phyloP scores from a whole-genome alignment of 2,113 vertebrate genomes.

The Aegotheles bennettii region DNA sequence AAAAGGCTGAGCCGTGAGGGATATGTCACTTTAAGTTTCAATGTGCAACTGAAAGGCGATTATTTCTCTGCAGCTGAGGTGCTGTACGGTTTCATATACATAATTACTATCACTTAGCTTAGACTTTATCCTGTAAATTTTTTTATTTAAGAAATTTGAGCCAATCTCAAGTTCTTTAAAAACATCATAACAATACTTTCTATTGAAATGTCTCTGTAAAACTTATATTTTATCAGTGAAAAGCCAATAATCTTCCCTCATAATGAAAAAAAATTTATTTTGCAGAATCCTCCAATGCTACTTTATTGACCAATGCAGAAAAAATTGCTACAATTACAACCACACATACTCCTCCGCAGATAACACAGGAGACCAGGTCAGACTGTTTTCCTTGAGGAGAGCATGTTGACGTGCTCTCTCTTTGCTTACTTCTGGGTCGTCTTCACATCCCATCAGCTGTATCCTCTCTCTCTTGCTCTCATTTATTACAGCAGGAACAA shows the following conservation, averaged over 20 bases:
- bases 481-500: conserved; percentile 80
- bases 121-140: neutral
- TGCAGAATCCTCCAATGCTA: conserved; percentile 94
- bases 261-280: conserved; percentile 41
- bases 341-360: conserved; percentile 92
- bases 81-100: neutral
- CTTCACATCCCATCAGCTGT: conserved; percentile 10
- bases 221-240: neutral
- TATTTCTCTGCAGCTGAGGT: neutral
- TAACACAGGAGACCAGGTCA: conserved; percentile 89
- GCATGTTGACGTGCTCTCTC: neutral
- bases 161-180: neutral
- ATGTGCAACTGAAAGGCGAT: neutral
- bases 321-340: conserved; percentile 99
- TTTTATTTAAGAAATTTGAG: neutral
- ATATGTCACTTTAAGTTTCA: neutral
- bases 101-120: neutral
- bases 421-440: neutral
- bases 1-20: neutral
- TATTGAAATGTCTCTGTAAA: neutral
- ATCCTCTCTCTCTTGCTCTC: conserved; percentile 18
- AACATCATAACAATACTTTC: neutral
- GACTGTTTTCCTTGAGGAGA: conserved; percentile 19
- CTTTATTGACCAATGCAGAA: conserved; percentile 97
- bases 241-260: neutral